These are phyloP conservation scores for Psephotus haematonotus DNA, from an alignment of 2,113 vertebrate genomes.

Conservation along the genomic window DNA sequence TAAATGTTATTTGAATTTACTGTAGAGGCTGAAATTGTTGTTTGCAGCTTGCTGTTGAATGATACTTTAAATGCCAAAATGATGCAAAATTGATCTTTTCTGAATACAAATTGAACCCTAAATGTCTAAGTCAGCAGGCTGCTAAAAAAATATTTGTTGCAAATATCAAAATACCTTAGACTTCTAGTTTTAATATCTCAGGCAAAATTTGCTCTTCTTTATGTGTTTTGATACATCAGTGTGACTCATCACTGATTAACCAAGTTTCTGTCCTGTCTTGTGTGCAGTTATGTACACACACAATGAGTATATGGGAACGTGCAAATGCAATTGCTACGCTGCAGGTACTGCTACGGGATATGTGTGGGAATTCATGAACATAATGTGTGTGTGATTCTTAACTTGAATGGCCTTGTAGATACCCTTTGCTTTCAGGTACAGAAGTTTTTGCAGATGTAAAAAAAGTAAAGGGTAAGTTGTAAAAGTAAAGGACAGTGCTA, in stretches of 20 bases:
- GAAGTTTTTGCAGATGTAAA: not conserved
- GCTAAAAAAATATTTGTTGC: not conserved
- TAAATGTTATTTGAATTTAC: not conserved
- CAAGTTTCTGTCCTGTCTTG: not conserved
- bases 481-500: not conserved
- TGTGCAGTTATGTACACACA: too few species aligned
- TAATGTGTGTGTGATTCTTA: accelerated
- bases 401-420: not conserved
- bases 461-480: not conserved
- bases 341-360: not conserved
- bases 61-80: not conserved
- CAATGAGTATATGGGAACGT: accelerated
- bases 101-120: accelerated
- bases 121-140: not conserved
- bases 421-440: not conserved
- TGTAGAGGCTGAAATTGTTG: not conserved
- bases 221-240: not conserved
- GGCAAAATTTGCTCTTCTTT: not conserved
- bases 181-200: not conserved
- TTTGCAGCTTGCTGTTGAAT: not conserved
- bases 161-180: not conserved
- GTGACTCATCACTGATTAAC: not conserved
- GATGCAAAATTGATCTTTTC: not conserved
- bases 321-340: not conserved
- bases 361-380: accelerated